These are phyloP conservation scores for Lithophane semibrunnea DNA, from an alignment of 2,888 invertebrate genomes.

Conservation along the genomic window DNA sequence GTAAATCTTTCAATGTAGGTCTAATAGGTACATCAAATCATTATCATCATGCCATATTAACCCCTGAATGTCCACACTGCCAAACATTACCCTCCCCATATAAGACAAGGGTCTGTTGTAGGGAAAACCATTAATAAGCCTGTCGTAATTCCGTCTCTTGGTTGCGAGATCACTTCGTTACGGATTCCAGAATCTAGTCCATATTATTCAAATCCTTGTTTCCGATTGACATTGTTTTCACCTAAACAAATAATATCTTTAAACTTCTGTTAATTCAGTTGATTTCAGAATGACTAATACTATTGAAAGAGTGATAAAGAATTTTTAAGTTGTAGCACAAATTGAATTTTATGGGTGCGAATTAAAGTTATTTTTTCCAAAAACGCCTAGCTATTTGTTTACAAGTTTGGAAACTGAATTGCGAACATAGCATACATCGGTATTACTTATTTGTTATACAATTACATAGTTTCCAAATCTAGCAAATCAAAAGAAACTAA, in stretches of 20 bases:
- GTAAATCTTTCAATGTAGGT: not conserved
- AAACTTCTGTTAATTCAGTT: not conserved
- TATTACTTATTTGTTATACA: not conserved
- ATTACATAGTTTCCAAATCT: not conserved
- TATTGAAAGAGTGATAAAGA: not conserved
- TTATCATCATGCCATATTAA: constrained; percentile 35
- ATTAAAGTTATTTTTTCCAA: not conserved
- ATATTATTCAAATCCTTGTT: not conserved
- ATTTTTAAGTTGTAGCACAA: not conserved
- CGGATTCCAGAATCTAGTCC: not conserved
- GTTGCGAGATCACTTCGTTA: constrained; percentile 22
- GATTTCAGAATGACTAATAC: not conserved
- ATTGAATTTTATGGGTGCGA: not conserved
- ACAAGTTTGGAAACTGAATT: not conserved
- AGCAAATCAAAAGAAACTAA: constrained; percentile 4
- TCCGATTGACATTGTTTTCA: not conserved
- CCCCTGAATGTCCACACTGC: constrained; percentile 33
- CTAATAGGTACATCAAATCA: not conserved
- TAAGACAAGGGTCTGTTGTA: constrained; percentile 40
- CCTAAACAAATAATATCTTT: not conserved
- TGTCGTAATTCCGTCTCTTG: constrained; percentile 24
- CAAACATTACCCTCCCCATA: constrained; percentile 27
- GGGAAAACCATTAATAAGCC: constrained; percentile 38
- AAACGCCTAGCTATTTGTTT: not conserved
- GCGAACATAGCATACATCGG: not conserved